These are phyloP conservation scores for Caenorhabditis inopinata DNA, from an alignment of 1,140 invertebrate genomes.

Conservation along the genomic window DNA sequence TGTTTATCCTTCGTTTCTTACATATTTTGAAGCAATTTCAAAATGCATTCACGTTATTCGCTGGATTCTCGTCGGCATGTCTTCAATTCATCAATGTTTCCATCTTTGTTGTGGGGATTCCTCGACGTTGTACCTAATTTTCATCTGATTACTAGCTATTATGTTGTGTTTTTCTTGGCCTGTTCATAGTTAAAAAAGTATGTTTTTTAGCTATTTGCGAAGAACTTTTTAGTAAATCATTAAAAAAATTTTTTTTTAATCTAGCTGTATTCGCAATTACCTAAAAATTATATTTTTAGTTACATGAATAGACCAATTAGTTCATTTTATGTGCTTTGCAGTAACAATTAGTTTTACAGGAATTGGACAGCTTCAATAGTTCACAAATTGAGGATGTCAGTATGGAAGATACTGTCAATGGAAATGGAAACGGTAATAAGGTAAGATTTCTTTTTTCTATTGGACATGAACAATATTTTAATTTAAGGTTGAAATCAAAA, in stretches of 20 bases:
- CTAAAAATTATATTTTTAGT: too few relatives aligned
- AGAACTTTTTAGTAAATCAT: too few relatives aligned
- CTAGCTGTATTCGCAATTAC: too few relatives aligned
- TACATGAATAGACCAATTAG: too few relatives aligned
- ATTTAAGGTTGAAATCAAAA: conserved; percentile 2
- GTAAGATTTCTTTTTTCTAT: not conserved
- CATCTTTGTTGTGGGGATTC: not conserved
- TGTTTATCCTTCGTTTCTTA: not conserved
- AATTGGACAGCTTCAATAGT: not conserved
- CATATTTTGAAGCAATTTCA: not conserved
- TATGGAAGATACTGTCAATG: not conserved
- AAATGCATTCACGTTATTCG: not conserved
- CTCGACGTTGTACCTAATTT: not conserved
- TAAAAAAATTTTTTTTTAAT: too few relatives aligned
- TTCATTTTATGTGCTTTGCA: too few relatives aligned
- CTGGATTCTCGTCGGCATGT: not conserved
- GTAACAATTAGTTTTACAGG: conserved; percentile 31
- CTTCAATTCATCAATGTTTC: not conserved
- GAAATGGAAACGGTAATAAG: not conserved
- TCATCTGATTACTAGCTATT: not conserved
- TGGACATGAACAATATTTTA: not conserved
- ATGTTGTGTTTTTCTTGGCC: too few relatives aligned
- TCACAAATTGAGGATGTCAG: conserved; percentile 31
- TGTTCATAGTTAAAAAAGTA: too few relatives aligned
- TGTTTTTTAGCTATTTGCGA: too few relatives aligned